phyloP scores from a whole-genome alignment of 53 echinoderm and acorn worm genomes.

The Holothuria scabra region DNA sequence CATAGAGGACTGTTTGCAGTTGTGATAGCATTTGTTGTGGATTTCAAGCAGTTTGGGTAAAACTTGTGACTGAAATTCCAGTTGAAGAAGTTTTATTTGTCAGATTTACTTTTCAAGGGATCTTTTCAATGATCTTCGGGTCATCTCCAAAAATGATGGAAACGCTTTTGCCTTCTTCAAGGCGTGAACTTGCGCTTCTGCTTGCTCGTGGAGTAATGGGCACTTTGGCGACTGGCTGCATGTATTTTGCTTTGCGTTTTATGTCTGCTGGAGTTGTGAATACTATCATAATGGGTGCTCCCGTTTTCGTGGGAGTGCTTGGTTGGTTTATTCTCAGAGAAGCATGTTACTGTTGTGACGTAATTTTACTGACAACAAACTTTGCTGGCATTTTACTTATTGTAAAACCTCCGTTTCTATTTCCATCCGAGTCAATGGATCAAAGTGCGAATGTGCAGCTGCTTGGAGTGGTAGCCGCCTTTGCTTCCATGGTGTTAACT shows the following conservation, averaged over 20 bases:
- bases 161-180: background rate
- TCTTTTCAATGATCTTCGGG: background rate
- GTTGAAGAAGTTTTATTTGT: constrained; percentile 1
- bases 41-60: constrained; percentile 7
- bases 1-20: constrained; percentile 10
- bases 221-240: constrained; percentile 3
- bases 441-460: background rate
- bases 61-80: constrained; percentile 1
- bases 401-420: constrained; percentile 21
- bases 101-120: background rate
- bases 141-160: background rate
- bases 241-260: constrained; percentile 15
- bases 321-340: constrained; percentile 26
- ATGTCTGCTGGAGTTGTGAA: constrained; percentile 26
- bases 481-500: background rate
- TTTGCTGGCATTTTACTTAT: background rate
- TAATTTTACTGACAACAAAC: background rate
- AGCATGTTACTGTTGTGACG: background rate
- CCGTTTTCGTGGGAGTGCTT: constrained; percentile 29
- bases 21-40: background rate
- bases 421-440: constrained; percentile 9
- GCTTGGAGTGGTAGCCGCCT: constrained; percentile 1
- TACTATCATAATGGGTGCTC: constrained; percentile 22
- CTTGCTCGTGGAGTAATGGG: constrained; percentile 11
- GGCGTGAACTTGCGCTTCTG: background rate